Conservation (phyloP, 1,140 invertebrate genomes). For the Mycetomoellerius zeteki region DNA sequence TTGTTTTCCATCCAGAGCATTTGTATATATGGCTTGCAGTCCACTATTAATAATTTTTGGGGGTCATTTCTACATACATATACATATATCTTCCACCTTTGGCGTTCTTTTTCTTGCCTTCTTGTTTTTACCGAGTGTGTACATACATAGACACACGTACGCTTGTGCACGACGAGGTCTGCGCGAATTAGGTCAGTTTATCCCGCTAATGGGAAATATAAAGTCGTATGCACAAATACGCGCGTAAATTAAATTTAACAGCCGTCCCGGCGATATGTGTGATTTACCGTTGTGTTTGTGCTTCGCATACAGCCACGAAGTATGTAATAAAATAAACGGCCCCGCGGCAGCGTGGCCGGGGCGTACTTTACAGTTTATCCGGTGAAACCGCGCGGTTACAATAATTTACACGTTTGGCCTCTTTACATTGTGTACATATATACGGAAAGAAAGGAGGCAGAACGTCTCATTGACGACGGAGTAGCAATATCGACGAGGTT, state of each 20-base stretch:
- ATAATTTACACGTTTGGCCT: constrained; percentile 74
- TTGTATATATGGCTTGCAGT: background rate
- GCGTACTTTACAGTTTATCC: constrained; percentile 60
- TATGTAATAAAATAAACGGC: constrained; percentile 81
- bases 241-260: constrained; percentile 84
- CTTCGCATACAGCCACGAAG: constrained; percentile 79
- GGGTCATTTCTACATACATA: constrained; percentile 1
- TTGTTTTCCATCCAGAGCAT: background rate
- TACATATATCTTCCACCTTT: constrained; percentile 3
- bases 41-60: constrained; percentile 46
- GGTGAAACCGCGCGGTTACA: constrained; percentile 63
- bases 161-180: constrained; percentile 12
- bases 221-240: constrained; percentile 83
- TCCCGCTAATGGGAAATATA: constrained; percentile 86
- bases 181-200: constrained; percentile 84
- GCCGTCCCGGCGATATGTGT: constrained; percentile 78
- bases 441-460: constrained; percentile 22
- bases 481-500: constrained; percentile 31
- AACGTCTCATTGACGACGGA: background rate
- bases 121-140: constrained; percentile 10
- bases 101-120: constrained; percentile 21
- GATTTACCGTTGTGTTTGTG: constrained; percentile 84
- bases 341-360: constrained; percentile 43
- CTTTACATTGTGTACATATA: constrained; percentile 65
- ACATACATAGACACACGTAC: background rate